Conservation (phyloP, 2,797 vertebrate genomes). For the Saxicola maurus region DNA sequence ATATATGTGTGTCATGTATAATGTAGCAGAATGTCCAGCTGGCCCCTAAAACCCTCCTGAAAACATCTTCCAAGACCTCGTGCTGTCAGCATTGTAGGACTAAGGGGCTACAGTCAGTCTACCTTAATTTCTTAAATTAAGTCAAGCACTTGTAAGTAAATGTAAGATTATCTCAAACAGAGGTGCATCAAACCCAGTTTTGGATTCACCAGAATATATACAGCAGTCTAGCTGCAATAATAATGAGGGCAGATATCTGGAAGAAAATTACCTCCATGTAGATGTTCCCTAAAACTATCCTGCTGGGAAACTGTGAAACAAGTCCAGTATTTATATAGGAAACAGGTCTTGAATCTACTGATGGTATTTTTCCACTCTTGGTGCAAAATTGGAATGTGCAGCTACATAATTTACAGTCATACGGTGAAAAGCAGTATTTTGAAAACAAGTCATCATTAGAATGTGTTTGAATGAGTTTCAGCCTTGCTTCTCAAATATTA, state of each 20-base stretch:
- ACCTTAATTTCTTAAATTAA: not conserved
- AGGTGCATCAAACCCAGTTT: not conserved
- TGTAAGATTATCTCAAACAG: fast-evolving
- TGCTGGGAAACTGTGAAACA: not conserved
- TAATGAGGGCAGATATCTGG: not conserved
- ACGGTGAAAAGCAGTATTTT: not conserved
- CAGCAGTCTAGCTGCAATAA: not conserved
- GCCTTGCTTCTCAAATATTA: not conserved
- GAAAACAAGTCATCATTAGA: not conserved
- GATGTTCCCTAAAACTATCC: not conserved
- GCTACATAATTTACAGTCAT: not conserved
- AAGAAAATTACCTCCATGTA: not conserved
- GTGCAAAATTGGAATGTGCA: not conserved
- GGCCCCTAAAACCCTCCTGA: not conserved
- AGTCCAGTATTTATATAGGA: not conserved
- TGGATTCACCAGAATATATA: not conserved
- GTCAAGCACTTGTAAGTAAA: not conserved
- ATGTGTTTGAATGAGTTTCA: not conserved
- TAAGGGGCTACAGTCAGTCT: not conserved
- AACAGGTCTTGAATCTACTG: not conserved
- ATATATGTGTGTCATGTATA: too few species aligned
- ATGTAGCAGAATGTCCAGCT: not conserved
- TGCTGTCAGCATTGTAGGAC: not conserved
- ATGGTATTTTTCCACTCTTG: not conserved
- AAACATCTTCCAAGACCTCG: not conserved